These are phyloP conservation scores for Varanus komodoensis DNA, from an alignment of 2,113 vertebrate species.

Conservation along the genomic window DNA sequence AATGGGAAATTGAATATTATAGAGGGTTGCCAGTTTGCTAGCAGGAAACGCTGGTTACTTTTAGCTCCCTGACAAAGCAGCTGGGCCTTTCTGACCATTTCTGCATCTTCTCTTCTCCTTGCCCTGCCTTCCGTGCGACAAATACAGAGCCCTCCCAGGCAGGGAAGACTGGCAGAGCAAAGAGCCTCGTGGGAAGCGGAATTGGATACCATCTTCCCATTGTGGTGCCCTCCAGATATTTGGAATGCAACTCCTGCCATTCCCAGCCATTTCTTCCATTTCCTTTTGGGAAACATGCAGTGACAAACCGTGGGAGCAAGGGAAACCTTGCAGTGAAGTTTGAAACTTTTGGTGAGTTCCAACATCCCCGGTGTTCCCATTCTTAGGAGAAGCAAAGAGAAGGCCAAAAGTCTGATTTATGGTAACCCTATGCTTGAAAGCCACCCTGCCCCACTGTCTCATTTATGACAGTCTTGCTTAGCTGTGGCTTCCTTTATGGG, in stretches of 20 bases:
- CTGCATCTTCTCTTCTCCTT: not conserved
- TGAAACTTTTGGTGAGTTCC: no score
- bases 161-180: not conserved
- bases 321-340: no score
- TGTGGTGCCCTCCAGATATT: not conserved
- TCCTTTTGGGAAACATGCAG: no score
- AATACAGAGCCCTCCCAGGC: not conserved
- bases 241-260: not conserved
- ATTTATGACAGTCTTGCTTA: no score
- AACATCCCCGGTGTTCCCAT: no score
- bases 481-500: no score
- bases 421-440: no score
- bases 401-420: not conserved
- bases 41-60: not conserved
- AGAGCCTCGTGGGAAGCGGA: not conserved
- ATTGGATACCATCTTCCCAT: not conserved
- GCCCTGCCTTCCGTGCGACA: no score
- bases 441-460: no score
- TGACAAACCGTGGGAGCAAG: no score
- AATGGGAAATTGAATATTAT: slow-evolving; percentile 20
- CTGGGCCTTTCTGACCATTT: not conserved
- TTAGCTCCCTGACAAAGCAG: slow-evolving; percentile 1
- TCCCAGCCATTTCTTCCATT: no score
- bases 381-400: not conserved
- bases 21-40: slow-evolving; percentile 5